A percentile compares a stretch with the other conserved stretches of the same genome.
These are phyloP conservation scores for Drosophila auraria DNA, from an alignment of 1,140 invertebrate species.

Conservation along the genomic window DNA sequence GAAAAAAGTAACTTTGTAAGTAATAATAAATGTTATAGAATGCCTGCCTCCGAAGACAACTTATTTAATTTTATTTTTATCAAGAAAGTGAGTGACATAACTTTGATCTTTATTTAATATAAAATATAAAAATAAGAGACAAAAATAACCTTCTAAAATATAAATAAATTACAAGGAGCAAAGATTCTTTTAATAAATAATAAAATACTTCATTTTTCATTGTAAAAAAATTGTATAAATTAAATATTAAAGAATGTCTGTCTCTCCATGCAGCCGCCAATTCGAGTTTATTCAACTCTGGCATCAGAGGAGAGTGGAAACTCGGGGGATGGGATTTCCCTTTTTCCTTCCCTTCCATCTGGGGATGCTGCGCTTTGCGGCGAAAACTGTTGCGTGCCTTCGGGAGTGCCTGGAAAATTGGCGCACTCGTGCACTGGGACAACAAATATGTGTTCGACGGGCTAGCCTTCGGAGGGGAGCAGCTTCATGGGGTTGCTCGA, in stretches of 20 bases:
- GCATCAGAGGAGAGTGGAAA: slow-evolving; percentile 2
- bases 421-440: slow-evolving; percentile 73
- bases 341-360: not conserved
- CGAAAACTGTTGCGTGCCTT: slow-evolving; percentile 78
- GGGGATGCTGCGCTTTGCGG: slow-evolving; percentile 59
- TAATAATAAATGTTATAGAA: not conserved
- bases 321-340: slow-evolving; percentile 29
- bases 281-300: slow-evolving; percentile 72
- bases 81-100: too few species aligned
- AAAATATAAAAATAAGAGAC: not conserved
- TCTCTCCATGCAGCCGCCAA: slow-evolving; percentile 14
- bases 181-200: not conserved
- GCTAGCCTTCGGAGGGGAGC: not conserved
- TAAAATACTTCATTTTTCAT: not conserved
- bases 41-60: too few species aligned
- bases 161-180: not conserved
- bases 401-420: slow-evolving; percentile 61
- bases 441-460: slow-evolving; percentile 34
- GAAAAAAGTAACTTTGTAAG: too few species aligned
- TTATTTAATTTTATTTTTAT: not conserved
- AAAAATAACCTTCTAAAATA: not conserved
- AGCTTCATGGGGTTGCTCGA: slow-evolving; percentile 2
- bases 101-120: not conserved
- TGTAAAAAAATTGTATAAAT: not conserved
- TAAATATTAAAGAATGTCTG: not conserved